phyloP scores from a whole-genome alignment of 2,888 invertebrate genomes.

The Sipha maydis region DNA sequence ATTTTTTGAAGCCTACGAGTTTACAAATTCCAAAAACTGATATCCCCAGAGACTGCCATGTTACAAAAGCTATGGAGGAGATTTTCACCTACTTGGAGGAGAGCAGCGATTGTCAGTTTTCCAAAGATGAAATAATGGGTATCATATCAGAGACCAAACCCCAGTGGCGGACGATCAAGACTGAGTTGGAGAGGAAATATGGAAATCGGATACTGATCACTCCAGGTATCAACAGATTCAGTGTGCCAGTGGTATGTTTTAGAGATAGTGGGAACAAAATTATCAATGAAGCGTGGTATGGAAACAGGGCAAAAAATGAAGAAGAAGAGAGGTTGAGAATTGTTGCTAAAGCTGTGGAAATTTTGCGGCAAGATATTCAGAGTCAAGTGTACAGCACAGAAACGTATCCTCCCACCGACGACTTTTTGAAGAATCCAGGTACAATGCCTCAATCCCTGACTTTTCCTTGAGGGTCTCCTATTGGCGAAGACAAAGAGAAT shows the following conservation, averaged over 20 bases:
- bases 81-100: neutral
- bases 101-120: conserved; percentile 12
- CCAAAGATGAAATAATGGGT: neutral
- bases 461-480: neutral
- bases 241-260: neutral
- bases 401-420: neutral
- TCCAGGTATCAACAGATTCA: neutral
- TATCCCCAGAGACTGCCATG: too few relatives aligned
- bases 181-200: neutral
- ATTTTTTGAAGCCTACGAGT: neutral
- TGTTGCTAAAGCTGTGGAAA: conserved; percentile 13
- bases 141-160: neutral
- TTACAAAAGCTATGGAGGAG: too few relatives aligned
- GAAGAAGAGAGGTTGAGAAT: conserved; percentile 29
- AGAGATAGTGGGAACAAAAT: neutral
- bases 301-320: neutral
- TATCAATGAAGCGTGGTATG: conserved; percentile 15
- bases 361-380: conserved; percentile 16
- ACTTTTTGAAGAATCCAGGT: conserved; percentile 21
- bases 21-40: too few relatives aligned
- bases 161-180: neutral
- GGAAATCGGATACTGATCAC: neutral
- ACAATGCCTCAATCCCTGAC: neutral
- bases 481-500: neutral
- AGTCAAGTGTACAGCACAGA: neutral